Base-by-base conservation (phyloP, 2,797 vertebrate species). In the Tinamus major region DNA sequence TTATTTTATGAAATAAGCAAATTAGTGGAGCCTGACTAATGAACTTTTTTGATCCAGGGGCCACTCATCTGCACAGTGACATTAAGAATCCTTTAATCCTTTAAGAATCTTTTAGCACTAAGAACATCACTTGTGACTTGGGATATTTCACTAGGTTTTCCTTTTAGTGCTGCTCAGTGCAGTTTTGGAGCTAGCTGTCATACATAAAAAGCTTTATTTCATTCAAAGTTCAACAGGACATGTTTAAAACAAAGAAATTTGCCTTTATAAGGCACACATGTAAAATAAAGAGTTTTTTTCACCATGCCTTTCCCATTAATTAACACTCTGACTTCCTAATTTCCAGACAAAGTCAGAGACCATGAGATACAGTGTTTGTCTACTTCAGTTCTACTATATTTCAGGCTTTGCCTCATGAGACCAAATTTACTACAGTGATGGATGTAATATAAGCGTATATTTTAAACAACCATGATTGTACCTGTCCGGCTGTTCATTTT, bases 1-100 rank as follows among this genome's bases (percentile, higher is more conserved):
- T 95, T 91, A 59, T 90, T 94, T 90, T 72, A 77, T 81, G 85
- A 80, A 92, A 91, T 63, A 87, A 93, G 83, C 62, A 74, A 89
- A 89, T 85, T 26, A 87, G 48, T 46, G 85, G 91, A 63, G 89
- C 55, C 62, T 94, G 92, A 96, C 95, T 94, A 87, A 80, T 44
- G 83, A 70, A 59, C 72, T 41, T 88, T 79, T 79, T 89, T 94
- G 64, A 94, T 89, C 68, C 76, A 65, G 10, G 13, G 42, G 89
- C 55, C 27, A 42, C 5, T 86, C 80, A 82, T 78, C 56, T 35
- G 18, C 41, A 7, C 44, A 85, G 55, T 42, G 61, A 74, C 51
- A 74, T 46, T n/a, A 53, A 68, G 35, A 92, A 41, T 31, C 1
- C 5, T 13, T 49, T 49, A 49, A 49, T 49, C 48, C 48, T 51